Evolutionary conservation across 2,888 invertebrate species (phyloP).

Genomic region (Luperina testacea): DNA sequence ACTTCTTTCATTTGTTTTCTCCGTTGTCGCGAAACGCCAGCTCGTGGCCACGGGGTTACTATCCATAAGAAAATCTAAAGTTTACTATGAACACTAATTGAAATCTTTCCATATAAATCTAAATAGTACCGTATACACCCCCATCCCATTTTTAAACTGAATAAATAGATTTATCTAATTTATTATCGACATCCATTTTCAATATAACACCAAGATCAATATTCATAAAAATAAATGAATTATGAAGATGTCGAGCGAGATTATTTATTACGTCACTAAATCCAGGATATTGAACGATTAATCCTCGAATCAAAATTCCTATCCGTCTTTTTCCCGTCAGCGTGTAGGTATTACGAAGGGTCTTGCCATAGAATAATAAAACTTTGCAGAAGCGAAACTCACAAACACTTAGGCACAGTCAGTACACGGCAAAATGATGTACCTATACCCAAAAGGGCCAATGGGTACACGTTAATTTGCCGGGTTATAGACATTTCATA

Average conservation of each 20-base stretch:
- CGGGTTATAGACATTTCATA: background rate
- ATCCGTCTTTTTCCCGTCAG: constrained; percentile 50
- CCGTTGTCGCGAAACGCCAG: background rate
- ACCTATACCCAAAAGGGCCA: background rate
- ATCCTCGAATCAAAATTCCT: constrained; percentile 55
- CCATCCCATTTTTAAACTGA: background rate
- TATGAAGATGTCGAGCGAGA: constrained; percentile 26
- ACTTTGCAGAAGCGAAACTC: background rate
- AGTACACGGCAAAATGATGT: background rate
- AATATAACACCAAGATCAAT: constrained; percentile 8
- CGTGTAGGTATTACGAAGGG: constrained; percentile 35
- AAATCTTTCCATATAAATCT: background rate
- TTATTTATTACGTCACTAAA: constrained; percentile 54
- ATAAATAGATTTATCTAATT: background rate
- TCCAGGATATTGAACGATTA: constrained; percentile 53
- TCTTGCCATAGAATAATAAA: constrained; percentile 17
- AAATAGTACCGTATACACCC: background rate
- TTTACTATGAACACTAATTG: background rate
- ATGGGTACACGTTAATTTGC: background rate
- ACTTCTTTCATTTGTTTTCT: background rate
- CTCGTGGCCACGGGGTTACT: background rate
- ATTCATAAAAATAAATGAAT: constrained; percentile 30
- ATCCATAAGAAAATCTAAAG: background rate
- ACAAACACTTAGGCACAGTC: background rate
- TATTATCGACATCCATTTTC: constrained; percentile 9